Percentiles rank a stretch among this genome's conserved stretches.
phyloP scores from a whole-genome alignment of 2,888 invertebrate genomes.

The Eristalis pertinax region DNA sequence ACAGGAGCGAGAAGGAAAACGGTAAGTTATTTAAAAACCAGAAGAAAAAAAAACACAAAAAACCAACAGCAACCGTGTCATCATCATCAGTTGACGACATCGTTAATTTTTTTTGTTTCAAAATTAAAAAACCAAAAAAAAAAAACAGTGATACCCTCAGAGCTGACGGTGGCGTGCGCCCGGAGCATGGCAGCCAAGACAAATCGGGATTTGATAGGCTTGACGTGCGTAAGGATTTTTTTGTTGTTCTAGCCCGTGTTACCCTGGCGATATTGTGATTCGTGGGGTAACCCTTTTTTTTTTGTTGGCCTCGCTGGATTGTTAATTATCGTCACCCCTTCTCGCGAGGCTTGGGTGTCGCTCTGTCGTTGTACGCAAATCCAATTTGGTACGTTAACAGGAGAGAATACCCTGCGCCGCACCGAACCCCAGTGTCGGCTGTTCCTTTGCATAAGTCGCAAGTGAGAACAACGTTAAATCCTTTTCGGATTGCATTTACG shows the following conservation, averaged over 20 bases:
- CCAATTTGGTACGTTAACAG: constrained; percentile 64
- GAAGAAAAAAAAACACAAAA: constrained; percentile 36
- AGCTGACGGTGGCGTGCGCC: constrained; percentile 51
- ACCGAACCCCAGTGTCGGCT: constrained; percentile 17
- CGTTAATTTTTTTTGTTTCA: constrained; percentile 54
- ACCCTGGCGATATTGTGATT: constrained; percentile 46
- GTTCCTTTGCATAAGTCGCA: constrained; percentile 58
- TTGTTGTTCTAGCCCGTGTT: constrained; percentile 12
- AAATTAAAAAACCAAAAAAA: neutral
- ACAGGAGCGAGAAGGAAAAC: constrained; percentile 84
- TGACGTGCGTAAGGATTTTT: constrained; percentile 44
- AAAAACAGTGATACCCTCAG: neutral
- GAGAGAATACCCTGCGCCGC: neutral
- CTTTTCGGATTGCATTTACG: constrained; percentile 57
- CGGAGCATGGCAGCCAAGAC: constrained; percentile 50
- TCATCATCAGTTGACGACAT: constrained; percentile 35
- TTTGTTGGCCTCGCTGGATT: constrained; percentile 36
- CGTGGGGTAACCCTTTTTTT: constrained; percentile 70
- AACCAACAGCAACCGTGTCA: constrained; percentile 22
- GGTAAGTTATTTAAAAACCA: constrained; percentile 81
- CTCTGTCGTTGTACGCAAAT: constrained; percentile 55
- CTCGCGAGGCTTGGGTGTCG: constrained; percentile 1
- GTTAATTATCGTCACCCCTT: constrained; percentile 68
- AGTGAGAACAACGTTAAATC: constrained; percentile 67
- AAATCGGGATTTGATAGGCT: constrained; percentile 72